These are phyloP conservation scores for Oreocharis arfaki DNA, from an alignment of 2,113 vertebrate species.

Conservation along the genomic window DNA sequence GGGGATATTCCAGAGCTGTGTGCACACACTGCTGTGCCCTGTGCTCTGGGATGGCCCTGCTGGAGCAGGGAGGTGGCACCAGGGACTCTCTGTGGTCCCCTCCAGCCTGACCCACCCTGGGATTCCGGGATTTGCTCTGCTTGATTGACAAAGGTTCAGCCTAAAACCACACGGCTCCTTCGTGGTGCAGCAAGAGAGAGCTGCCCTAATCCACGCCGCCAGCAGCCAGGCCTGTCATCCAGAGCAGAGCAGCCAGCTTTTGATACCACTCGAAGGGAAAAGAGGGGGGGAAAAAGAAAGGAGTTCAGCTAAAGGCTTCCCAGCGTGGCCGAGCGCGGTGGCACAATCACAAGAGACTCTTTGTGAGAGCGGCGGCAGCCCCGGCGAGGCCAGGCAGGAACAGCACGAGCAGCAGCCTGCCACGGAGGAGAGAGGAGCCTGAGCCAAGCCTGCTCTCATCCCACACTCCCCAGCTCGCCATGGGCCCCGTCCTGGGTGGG, in stretches of 20 bases:
- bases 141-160: rapidly evolving
- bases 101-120: not conserved
- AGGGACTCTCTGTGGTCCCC: rapidly evolving
- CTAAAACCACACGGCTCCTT: not conserved
- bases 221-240: not conserved
- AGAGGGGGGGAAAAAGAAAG: not conserved
- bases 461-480: not conserved
- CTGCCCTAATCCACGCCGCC: not conserved
- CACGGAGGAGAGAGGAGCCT: not conserved
- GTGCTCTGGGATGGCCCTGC: not conserved
- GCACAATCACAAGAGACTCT: slow-evolving; percentile 16
- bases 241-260: not conserved
- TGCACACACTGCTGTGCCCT: not conserved
- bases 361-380: not conserved
- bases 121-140: not conserved
- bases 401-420: not conserved
- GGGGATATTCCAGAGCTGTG: not conserved
- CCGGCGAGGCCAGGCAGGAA: not conserved
- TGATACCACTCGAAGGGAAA: not conserved
- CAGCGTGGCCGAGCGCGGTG: not conserved
- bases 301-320: slow-evolving; percentile 8
- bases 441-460: not conserved
- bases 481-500: rapidly evolving
- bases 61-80: not conserved
- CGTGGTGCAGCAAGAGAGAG: not conserved